Evolutionary conservation across 2,888 invertebrate genomes (phyloP), one percentile per base, ranked within the genome.

Genomic region (Blera fallax): DNA sequence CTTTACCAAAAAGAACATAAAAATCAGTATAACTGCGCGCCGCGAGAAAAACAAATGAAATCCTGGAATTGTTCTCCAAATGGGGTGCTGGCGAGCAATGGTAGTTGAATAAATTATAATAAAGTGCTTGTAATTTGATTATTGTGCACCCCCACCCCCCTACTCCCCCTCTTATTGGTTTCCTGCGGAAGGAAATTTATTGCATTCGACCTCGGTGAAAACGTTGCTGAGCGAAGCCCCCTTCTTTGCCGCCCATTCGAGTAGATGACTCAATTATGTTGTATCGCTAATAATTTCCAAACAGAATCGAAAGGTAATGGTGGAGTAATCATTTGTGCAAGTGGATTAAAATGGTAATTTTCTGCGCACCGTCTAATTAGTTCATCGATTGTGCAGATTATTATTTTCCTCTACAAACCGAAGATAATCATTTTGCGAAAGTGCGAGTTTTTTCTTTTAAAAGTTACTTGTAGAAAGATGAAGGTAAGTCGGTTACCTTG

Each of bases 21-120:
- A 84, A 84, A 84, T 84, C 84, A 84, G 84, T 84, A 84, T 80
- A 84, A 84, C 84, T 84, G 84, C 80, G 74, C 83, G 78, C 54
- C 62, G 67, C 82, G 77, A 32, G 69, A 29, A 65, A 65, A 65
- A 82, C 72, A 80, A 70, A 65, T 84, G 80, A 74, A 84, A 74
- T 80, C 84, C 40, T 65, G 64, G 58, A 84, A 80, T 80, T 80
- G 70, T 70, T 64, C 11, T 11, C 34, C 64, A 40, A 80, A 74
- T 69, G 58, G 64, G 80, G 70, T 56, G 58, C 50, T 54, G 45
- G 21, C 24, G 64, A 40, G 69, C 18, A 62, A 32, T 84, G 40
- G 18, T 52, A 74, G 37, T 64, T 84, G 84, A 84, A 84, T 84
- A 80, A 84, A 80, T 84, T 84, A 84, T 84, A 70, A 84, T 76